Conservation (phyloP, 2,888 invertebrate genomes). For the Trilocha varians region DNA sequence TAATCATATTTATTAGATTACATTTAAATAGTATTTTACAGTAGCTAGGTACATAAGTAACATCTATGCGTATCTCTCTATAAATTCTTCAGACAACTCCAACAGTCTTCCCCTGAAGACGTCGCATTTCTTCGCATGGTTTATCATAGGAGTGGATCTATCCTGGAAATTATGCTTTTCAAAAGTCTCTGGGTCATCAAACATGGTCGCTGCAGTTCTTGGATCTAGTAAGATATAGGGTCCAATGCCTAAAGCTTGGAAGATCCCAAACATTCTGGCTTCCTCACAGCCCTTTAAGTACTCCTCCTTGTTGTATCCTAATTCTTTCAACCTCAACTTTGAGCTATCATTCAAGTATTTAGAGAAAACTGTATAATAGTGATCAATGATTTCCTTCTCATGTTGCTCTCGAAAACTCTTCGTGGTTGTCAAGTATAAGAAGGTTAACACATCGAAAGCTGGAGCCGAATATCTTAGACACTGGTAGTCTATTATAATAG, state of each 20-base stretch:
- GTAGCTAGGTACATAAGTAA: too few species aligned
- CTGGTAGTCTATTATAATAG: conserved; percentile 51
- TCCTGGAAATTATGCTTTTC: conserved; percentile 20
- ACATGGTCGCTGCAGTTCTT: conserved; percentile 21
- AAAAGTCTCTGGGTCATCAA: conserved; percentile 32
- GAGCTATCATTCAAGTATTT: conserved; percentile 25
- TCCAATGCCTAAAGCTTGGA: conserved; percentile 20
- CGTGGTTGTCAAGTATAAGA: conserved; percentile 41
- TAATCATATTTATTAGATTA: too few species aligned
- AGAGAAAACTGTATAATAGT: conserved; percentile 37
- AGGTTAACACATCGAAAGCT: conserved; percentile 43
- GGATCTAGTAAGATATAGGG: conserved; percentile 33
- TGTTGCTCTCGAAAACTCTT: conserved; percentile 32
- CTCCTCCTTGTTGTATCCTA: conserved; percentile 26
- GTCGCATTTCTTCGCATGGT: conserved; percentile 17
- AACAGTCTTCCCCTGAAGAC: conserved; percentile 29
- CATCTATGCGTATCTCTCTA: conserved; percentile 29
- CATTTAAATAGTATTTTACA: too few species aligned
- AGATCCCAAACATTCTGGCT: conserved; percentile 28
- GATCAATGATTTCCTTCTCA: conserved; percentile 28
- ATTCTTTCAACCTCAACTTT: conserved; percentile 21
- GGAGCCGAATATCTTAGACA: conserved; percentile 50
- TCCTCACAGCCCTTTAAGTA: conserved; percentile 28
- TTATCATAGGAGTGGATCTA: conserved; percentile 27
- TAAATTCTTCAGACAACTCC: conserved; percentile 39